These are phyloP conservation scores for Neosilurus hyrtlii DNA, from an alignment of 2,797 vertebrate genomes.

Conservation along the genomic window DNA sequence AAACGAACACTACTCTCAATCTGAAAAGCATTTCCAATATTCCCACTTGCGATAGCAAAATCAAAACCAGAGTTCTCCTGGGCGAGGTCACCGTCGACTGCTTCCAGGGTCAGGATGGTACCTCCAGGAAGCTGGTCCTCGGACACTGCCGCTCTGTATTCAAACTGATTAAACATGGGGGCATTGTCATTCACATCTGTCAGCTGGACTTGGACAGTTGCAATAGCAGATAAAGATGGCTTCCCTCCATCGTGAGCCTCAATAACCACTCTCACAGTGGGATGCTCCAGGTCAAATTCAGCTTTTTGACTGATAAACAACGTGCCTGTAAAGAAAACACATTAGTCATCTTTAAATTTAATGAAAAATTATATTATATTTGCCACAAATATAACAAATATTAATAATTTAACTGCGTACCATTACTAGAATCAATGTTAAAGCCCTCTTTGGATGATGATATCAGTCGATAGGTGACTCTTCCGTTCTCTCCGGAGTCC, in stretches of 20 bases:
- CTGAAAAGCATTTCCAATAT: conserved; percentile 87
- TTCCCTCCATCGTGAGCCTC: conserved; percentile 84
- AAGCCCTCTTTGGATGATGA: conserved; percentile 79
- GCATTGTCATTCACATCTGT: conserved; percentile 90
- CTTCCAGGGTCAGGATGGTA: conserved; percentile 87
- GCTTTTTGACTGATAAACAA: conserved; percentile 81
- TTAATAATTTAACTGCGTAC: conserved; percentile 64
- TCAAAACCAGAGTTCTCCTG: conserved; percentile 87
- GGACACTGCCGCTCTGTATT: conserved; percentile 79
- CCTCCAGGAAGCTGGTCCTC: conserved; percentile 88
- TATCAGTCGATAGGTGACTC: conserved; percentile 82
- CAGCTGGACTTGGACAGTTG: conserved; percentile 87
- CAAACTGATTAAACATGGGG: conserved; percentile 82
- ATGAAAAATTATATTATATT: neutral
- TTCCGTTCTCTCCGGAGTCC: conserved; percentile 89
- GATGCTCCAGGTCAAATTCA: conserved; percentile 75
- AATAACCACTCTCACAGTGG: conserved; percentile 84
- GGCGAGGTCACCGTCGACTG: conserved; percentile 83
- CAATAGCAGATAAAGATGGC: conserved; percentile 80
- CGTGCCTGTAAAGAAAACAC: conserved; percentile 76
- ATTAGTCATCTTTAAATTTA: neutral
- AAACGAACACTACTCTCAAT: conserved; percentile 87
- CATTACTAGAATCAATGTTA: conserved; percentile 87
- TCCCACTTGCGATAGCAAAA: conserved; percentile 90
- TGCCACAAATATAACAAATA: neutral